phyloP scores from a whole-genome alignment of 2,797 vertebrate genomes.

The Hypotaenidia okinawae region DNA sequence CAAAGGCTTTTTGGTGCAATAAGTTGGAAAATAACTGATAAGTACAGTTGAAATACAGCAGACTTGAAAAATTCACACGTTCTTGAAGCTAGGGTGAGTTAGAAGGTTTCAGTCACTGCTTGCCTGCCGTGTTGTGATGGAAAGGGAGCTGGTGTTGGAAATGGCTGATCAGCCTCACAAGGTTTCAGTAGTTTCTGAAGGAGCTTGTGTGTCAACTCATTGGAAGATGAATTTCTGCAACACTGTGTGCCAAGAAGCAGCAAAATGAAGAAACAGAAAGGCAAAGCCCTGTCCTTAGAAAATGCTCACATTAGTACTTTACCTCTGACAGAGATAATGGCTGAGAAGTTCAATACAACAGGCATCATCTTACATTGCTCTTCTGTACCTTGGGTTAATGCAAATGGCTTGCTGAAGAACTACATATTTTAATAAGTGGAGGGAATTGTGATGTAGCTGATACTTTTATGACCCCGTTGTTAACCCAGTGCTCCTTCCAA shows the following conservation, averaged over 20 bases:
- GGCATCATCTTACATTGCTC: not conserved
- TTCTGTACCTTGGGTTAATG: not conserved
- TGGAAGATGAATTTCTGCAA: not conserved
- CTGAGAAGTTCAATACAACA: not conserved
- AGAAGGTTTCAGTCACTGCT: not conserved
- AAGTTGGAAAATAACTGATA: constrained; percentile 25
- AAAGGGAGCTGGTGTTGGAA: not conserved
- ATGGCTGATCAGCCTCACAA: not conserved
- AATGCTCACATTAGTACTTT: not conserved
- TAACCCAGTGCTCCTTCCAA: not conserved
- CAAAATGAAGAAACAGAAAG: not conserved
- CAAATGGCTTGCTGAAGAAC: not conserved
- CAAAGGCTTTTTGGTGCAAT: constrained; percentile 1
- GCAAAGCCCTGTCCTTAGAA: not conserved
- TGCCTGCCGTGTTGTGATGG: not conserved
- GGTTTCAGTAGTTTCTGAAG: not conserved
- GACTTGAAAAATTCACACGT: not conserved
- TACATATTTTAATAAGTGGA: not conserved
- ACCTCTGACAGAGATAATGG: not conserved
- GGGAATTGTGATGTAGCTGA: not conserved
- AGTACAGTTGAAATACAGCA: not conserved
- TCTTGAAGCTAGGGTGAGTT: not conserved
- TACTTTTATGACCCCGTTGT: not conserved
- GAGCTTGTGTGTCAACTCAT: fast-evolving
- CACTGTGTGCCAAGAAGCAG: not conserved